A percentile compares a stretch with the other conserved stretches of the same genome.
These are phyloP conservation scores for Drosophila subpulchrella DNA, from an alignment of 1,140 invertebrate genomes.

Conservation along the genomic window DNA sequence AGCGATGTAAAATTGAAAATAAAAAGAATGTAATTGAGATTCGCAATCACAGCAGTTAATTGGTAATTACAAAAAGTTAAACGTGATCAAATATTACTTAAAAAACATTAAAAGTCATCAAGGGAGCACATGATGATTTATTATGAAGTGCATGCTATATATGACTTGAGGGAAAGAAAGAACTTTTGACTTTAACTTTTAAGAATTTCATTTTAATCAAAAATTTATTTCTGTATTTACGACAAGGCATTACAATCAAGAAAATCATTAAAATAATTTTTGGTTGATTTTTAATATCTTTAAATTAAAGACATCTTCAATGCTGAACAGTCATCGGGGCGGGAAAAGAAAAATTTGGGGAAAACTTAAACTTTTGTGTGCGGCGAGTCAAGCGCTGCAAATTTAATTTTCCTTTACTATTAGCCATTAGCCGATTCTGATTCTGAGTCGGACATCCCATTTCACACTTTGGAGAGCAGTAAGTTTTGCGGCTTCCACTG, in stretches of 20 bases:
- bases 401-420: slow-evolving; percentile 65
- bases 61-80: background rate
- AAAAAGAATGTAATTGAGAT: slow-evolving; percentile 1
- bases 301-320: background rate
- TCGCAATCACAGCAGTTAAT: slow-evolving; percentile 1
- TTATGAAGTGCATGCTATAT: no score
- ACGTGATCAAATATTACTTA: background rate
- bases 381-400: slow-evolving; percentile 48
- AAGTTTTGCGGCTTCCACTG: slow-evolving; percentile 57
- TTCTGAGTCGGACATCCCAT: slow-evolving; percentile 10
- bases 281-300: no score
- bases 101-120: no score
- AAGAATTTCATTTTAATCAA: no score
- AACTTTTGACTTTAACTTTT: no score
- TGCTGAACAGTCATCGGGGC: background rate
- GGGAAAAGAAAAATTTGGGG: background rate
- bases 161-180: no score
- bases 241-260: no score
- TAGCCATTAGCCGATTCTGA: slow-evolving; percentile 29
- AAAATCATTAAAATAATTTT: no score
- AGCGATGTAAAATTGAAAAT: slow-evolving; percentile 10
- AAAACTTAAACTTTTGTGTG: slow-evolving; percentile 27
- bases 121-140: no score
- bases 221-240: no score
- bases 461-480: slow-evolving; percentile 20